Percentiles rank a stretch among this genome's conserved stretches.
Conservation (phyloP, 2,113 vertebrate genomes). For the Calyptomena viridis region DNA sequence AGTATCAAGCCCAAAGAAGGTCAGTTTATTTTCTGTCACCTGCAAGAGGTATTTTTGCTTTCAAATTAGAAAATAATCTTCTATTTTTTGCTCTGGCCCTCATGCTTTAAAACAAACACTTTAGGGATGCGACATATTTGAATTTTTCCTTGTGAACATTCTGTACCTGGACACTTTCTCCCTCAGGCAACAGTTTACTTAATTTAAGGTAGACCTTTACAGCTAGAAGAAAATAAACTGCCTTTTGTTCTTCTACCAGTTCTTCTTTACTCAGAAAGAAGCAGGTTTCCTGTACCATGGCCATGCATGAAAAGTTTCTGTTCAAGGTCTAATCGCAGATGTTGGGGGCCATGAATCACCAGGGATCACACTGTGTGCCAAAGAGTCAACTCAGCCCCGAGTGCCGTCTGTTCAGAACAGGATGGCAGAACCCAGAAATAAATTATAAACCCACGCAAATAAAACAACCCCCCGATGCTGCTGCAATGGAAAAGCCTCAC, state of each 20-base stretch:
- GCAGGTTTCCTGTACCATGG: background rate
- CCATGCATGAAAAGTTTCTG: background rate
- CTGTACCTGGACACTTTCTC: constrained; percentile 51
- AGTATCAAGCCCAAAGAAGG: background rate
- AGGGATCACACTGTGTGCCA: fast-evolving
- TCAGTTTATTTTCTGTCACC: background rate
- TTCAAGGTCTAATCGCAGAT: constrained; percentile 8
- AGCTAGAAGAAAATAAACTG: constrained; percentile 5
- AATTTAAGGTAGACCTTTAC: constrained; percentile 39
- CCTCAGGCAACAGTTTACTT: constrained; percentile 55
- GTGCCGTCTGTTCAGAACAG: background rate
- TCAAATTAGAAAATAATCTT: constrained; percentile 1
- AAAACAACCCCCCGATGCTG: background rate
- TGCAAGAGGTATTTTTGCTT: constrained; percentile 11
- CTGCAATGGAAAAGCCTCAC: background rate
- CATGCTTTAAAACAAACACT: constrained; percentile 42
- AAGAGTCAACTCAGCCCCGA: background rate
- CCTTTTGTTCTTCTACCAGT: constrained; percentile 10
- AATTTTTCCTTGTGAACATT: constrained; percentile 56
- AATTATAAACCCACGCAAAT: background rate
- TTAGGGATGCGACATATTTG: background rate
- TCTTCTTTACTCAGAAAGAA: background rate
- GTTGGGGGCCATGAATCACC: background rate
- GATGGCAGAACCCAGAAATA: background rate
- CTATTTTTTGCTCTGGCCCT: background rate